Conservation (phyloP, 2,797 vertebrate species). For the Pangasius krempfi region DNA sequence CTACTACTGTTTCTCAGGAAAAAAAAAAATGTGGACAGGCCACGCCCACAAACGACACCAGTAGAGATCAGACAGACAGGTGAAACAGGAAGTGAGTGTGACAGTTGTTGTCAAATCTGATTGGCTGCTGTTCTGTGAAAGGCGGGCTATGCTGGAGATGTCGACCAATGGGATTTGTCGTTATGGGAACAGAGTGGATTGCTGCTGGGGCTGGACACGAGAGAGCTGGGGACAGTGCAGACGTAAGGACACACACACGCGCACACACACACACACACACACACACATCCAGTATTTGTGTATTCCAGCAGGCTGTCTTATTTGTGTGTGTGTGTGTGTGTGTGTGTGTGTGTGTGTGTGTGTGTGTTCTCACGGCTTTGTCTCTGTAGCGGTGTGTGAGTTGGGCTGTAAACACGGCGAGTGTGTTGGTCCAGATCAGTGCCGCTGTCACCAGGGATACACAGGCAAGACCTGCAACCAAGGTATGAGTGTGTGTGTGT, state of each 20-base stretch:
- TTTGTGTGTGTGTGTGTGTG: neutral
- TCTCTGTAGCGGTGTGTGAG: slow-evolving; percentile 62
- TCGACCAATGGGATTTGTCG: slow-evolving; percentile 81
- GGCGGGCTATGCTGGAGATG: slow-evolving; percentile 73
- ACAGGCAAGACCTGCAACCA: slow-evolving; percentile 91
- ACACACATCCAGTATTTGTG: neutral
- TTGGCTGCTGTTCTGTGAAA: slow-evolving; percentile 56
- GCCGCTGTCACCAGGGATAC: slow-evolving; percentile 86
- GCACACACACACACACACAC: slow-evolving; percentile 9
- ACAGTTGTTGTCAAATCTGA: neutral
- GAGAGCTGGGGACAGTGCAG: slow-evolving; percentile 81
- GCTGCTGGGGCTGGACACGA: slow-evolving; percentile 90
- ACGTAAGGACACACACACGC: slow-evolving; percentile 75
- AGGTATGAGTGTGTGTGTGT: slow-evolving; percentile 74
- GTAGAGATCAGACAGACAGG: neutral
- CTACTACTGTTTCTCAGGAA: neutral
- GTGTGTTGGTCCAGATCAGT: slow-evolving; percentile 87
- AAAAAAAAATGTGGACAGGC: neutral
- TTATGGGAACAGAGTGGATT: slow-evolving; percentile 83
- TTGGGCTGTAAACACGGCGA: slow-evolving; percentile 90
- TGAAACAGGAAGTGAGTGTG: neutral
- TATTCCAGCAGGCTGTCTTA: too few relatives aligned
- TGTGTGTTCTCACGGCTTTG: slow-evolving; percentile 2
- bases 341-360: neutral
- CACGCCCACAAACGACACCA: neutral